phyloP scores from a whole-genome alignment of 2,113 vertebrate genomes.

The Melanerpes aurifrons region DNA sequence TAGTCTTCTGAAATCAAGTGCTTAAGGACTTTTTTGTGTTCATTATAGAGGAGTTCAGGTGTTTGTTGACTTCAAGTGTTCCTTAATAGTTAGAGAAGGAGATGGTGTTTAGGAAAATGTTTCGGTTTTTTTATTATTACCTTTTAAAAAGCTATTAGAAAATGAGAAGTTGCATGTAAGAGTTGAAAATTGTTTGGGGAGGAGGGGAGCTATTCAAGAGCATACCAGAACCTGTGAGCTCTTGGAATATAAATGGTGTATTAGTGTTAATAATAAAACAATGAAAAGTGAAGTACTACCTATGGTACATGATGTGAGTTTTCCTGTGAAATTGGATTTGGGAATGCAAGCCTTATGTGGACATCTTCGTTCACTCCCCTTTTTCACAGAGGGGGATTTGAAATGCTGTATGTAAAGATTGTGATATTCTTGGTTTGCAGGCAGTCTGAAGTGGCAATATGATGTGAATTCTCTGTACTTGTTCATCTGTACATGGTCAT shows the following conservation, averaged over 20 bases:
- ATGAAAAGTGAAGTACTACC: not conserved
- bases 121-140: not conserved
- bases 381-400: not conserved
- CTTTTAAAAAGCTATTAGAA: not conserved
- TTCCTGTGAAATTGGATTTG: not conserved
- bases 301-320: accelerated
- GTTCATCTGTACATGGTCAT: not conserved
- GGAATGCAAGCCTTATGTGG: not conserved
- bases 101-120: not conserved
- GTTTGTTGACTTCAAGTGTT: not conserved
- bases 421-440: not conserved
- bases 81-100: not conserved
- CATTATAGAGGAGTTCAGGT: not conserved
- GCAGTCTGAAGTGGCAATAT: not conserved
- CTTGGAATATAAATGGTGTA: not conserved
- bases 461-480: not conserved
- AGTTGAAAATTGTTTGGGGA: not conserved
- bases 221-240: not conserved
- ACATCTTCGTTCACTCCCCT: not conserved
- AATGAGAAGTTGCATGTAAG: not conserved
- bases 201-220: not conserved
- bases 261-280: not conserved
- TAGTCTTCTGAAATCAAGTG: not conserved
- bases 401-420: not conserved
- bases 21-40: not conserved